These are phyloP conservation scores for Candoia aspera DNA, from an alignment of 2,113 vertebrate species.

Conservation along the genomic window DNA sequence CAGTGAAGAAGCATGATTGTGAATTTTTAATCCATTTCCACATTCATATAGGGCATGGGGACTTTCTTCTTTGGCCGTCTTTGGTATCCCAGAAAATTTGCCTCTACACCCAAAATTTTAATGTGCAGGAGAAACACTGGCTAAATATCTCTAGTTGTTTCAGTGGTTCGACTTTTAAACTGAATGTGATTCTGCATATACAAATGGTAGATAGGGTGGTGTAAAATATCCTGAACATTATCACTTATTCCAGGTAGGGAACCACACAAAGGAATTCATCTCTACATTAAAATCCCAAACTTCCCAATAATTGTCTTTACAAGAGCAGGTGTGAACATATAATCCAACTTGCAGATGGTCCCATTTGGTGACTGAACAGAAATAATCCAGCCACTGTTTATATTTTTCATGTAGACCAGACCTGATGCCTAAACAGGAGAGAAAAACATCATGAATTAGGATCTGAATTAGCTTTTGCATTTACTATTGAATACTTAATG, in stretches of 20 bases:
- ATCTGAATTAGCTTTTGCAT: slow-evolving; percentile 12
- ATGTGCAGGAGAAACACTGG: not conserved
- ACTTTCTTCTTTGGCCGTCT: not conserved
- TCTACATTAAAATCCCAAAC: not conserved
- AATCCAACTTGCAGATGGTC: not conserved
- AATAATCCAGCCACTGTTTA: not conserved
- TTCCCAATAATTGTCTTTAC: not conserved
- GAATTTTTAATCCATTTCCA: not conserved
- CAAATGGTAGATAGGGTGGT: not conserved
- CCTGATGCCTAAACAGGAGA: not conserved
- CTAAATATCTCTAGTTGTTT: not conserved
- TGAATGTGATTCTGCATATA: not conserved
- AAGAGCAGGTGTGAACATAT: too few species aligned
- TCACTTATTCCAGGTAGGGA: not conserved
- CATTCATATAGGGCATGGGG: not conserved
- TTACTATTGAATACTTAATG: slow-evolving; percentile 27
- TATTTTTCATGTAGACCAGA: not conserved
- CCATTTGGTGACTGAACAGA: not conserved
- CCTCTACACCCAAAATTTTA: not conserved
- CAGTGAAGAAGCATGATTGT: not conserved
- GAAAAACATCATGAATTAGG: slow-evolving; percentile 4
- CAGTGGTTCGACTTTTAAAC: not conserved
- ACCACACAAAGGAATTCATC: not conserved
- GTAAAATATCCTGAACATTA: not conserved
- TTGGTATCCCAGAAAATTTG: not conserved